phyloP scores from a whole-genome alignment of 2,797 vertebrate species.

The Sebastes wilsoni region DNA sequence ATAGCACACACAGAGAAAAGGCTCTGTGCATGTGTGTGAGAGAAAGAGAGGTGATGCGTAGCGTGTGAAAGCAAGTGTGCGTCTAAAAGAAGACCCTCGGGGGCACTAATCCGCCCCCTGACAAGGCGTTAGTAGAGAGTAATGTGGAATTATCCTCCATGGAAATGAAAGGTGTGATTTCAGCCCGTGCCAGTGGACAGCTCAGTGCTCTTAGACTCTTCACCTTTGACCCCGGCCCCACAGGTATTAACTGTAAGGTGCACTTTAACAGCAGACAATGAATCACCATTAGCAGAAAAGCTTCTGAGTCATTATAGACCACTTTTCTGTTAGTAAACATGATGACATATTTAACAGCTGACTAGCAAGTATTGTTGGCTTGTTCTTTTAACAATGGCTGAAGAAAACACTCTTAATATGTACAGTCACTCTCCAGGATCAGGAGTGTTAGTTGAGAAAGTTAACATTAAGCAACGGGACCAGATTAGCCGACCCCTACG shows the following conservation, averaged over 20 bases:
- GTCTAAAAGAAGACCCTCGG: conserved; percentile 13
- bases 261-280: conserved; percentile 1
- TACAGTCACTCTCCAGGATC: rapidly evolving
- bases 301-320: no score
- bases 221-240: conserved; percentile 18
- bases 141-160: conserved; percentile 40
- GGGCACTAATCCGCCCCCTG: conserved; percentile 32
- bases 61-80: not conserved
- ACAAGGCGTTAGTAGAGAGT: conserved; percentile 21
- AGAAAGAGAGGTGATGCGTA: not conserved
- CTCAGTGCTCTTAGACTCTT: not conserved
- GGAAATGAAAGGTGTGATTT: conserved; percentile 43
- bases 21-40: not conserved
- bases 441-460: no score
- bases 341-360: no score
- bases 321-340: no score
- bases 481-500: no score
- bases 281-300: not conserved
- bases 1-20: not conserved
- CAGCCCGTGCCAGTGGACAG: not conserved
- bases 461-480: no score
- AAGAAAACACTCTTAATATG: no score
- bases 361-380: no score
- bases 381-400: no score
- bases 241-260: not conserved